A percentile compares a stretch with the other conserved stretches of the same genome.
Conservation (phyloP, 2,888 invertebrate species). For the Xestia c-nigrum region DNA sequence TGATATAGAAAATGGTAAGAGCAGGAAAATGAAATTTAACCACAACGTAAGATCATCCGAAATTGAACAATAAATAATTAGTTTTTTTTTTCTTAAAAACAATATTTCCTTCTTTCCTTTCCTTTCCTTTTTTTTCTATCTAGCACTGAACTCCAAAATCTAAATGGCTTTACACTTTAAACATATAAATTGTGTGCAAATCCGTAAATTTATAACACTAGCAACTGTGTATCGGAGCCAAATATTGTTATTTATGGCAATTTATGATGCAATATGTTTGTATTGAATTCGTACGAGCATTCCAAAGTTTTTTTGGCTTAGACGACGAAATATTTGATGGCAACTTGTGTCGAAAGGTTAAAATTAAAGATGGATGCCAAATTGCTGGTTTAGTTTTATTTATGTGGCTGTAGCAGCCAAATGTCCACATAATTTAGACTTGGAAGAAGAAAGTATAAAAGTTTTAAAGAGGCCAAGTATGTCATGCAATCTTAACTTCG, state of each 20-base stretch:
- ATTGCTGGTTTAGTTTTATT: slow-evolving; percentile 42
- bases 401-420: slow-evolving; percentile 28
- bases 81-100: too few species aligned
- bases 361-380: slow-evolving; percentile 61
- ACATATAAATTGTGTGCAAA: slow-evolving; percentile 68
- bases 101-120: too few species aligned
- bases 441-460: slow-evolving; percentile 5
- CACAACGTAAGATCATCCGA: too few species aligned
- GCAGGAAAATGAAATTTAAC: neutral
- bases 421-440: slow-evolving; percentile 26
- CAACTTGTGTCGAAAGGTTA: slow-evolving; percentile 55
- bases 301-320: slow-evolving; percentile 65
- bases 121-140: too few species aligned
- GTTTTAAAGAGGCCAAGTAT: slow-evolving; percentile 8
- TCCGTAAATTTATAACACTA: slow-evolving; percentile 68
- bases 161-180: slow-evolving; percentile 57
- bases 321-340: slow-evolving; percentile 44
- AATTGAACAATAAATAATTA: too few species aligned
- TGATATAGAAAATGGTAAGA: neutral
- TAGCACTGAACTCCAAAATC: slow-evolving; percentile 49
- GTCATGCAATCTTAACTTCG: neutral
- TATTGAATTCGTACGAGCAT: slow-evolving; percentile 60
- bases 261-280: slow-evolving; percentile 69
- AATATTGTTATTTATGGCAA: slow-evolving; percentile 71
- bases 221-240: slow-evolving; percentile 65